Conservation (phyloP, 1,140 invertebrate species). For the Orchesella cincta region DNA sequence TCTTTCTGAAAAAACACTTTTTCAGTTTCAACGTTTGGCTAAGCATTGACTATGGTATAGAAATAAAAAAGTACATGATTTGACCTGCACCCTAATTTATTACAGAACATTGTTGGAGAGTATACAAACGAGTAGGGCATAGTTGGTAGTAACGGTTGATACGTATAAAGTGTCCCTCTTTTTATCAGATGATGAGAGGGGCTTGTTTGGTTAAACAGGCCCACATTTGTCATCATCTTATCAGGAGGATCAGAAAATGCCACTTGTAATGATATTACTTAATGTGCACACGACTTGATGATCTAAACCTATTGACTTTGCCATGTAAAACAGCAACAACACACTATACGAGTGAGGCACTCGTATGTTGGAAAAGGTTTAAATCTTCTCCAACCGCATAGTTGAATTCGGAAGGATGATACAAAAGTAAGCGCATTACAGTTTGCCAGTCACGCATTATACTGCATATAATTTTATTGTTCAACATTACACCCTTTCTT, state of each 20-base stretch:
- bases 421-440: background rate
- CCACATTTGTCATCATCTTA: slow-evolving; percentile 28
- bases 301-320: background rate
- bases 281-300: slow-evolving; percentile 25
- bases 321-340: slow-evolving; percentile 9
- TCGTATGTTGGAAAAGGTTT: background rate
- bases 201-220: background rate
- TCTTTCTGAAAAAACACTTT: background rate
- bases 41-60: background rate
- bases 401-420: background rate
- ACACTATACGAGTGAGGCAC: background rate
- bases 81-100: background rate
- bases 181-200: background rate
- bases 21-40: background rate
- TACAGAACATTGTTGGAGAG: background rate
- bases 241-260: background rate
- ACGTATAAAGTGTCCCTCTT: background rate
- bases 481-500: slow-evolving; percentile 7
- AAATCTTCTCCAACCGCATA: slow-evolving; percentile 5
- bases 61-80: slow-evolving; percentile 16
- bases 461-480: slow-evolving; percentile 10
- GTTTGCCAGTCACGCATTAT: background rate
- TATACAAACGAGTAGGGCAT: background rate
- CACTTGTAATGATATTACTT: slow-evolving; percentile 21
- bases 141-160: background rate